These are phyloP conservation scores for Aleiodes testaceus DNA, from an alignment of 2,888 invertebrate species.

Conservation along the genomic window DNA sequence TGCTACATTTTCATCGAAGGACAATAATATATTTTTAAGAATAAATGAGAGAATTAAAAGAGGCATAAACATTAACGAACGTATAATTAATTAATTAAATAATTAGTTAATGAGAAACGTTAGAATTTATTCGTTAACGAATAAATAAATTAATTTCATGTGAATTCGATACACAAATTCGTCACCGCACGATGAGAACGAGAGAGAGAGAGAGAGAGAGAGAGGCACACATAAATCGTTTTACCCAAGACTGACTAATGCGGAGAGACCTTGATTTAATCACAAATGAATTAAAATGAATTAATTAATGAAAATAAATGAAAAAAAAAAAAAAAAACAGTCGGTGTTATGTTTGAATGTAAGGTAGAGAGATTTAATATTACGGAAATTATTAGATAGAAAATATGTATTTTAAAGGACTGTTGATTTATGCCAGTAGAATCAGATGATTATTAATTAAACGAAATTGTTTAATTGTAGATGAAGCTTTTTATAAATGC, in stretches of 20 bases:
- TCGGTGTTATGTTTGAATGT: constrained; percentile 72
- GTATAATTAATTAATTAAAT: constrained; percentile 25
- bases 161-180: too few relatives aligned
- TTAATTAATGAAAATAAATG: constrained; percentile 49
- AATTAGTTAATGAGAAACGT: constrained; percentile 23
- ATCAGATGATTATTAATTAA: constrained; percentile 61
- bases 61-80: constrained; percentile 15
- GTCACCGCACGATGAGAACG: too few relatives aligned
- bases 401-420: constrained; percentile 68
- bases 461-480: constrained; percentile 51
- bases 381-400: constrained; percentile 66
- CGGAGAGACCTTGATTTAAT: constrained; percentile 46
- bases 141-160: too few relatives aligned
- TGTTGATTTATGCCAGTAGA: constrained; percentile 71
- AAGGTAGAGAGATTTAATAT: constrained; percentile 70
- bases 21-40: constrained; percentile 73
- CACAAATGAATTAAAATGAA: constrained; percentile 49
- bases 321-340: constrained; percentile 56
- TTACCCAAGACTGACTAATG: constrained; percentile 55
- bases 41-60: constrained; percentile 45
- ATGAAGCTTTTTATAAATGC: constrained; percentile 68
- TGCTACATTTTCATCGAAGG: constrained; percentile 71
- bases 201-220: constrained; percentile 5
- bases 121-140: too few relatives aligned
- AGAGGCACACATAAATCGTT: constrained; percentile 29